Evolutionary conservation across 2,113 vertebrate species (phyloP).

Genomic region (Poicephalus gulielmi): DNA sequence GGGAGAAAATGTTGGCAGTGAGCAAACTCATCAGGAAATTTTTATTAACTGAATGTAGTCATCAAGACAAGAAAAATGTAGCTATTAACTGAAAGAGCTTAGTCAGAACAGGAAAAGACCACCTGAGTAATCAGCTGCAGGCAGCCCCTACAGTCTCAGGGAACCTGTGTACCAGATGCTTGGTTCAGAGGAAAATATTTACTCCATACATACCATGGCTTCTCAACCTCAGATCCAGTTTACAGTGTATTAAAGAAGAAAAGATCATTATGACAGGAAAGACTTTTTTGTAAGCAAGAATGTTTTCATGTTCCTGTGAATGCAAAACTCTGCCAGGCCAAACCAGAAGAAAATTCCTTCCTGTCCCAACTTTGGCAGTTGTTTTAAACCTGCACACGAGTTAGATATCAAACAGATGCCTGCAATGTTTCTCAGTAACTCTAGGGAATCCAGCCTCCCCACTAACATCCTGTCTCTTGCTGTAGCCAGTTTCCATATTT

Average conservation of each 20-base stretch:
- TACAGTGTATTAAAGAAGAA: background rate
- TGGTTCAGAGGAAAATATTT: background rate
- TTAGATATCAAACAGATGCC: background rate
- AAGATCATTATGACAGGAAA: background rate
- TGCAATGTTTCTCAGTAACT: background rate
- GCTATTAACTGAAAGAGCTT: background rate
- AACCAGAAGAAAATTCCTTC: background rate
- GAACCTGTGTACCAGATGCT: background rate
- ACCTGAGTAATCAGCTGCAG: background rate
- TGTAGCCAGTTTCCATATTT: background rate
- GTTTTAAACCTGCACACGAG: background rate
- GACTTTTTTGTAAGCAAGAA: background rate
- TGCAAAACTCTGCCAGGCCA: background rate
- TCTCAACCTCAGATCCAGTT: background rate
- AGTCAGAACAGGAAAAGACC: background rate
- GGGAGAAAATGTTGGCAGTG: background rate
- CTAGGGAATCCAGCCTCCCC: background rate
- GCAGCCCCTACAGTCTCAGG: background rate
- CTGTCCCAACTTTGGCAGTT: background rate
- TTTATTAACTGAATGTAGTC: background rate
- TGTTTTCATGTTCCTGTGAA: background rate
- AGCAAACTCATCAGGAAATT: background rate
- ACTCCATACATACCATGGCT: background rate
- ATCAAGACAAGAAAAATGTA: background rate
- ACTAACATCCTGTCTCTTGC: background rate